A percentile compares a stretch with the other conserved stretches of the same genome.
Evolutionary conservation across 2,797 vertebrate genomes (phyloP).

Genomic region (Poliocrania exsul): DNA sequence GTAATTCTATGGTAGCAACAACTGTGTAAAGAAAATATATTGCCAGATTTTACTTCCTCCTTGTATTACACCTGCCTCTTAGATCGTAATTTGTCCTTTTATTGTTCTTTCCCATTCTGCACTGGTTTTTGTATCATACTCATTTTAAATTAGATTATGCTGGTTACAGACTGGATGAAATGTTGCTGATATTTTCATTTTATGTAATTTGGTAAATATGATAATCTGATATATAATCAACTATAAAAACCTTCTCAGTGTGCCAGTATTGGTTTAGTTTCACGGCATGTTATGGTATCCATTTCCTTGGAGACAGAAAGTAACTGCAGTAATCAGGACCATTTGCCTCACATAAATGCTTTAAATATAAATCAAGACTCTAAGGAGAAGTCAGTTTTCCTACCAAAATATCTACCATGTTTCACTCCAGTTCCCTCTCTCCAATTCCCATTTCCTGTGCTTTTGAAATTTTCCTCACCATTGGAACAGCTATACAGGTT

Average conservation of each 20-base stretch:
- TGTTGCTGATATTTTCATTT: neutral
- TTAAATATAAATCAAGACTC: neutral
- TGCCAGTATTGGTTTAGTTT: neutral
- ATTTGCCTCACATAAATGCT: neutral
- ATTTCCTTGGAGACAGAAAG: neutral
- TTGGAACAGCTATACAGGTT: neutral
- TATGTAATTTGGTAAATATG: neutral
- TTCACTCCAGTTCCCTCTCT: neutral
- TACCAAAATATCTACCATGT: neutral
- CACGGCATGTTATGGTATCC: neutral
- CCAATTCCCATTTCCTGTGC: neutral
- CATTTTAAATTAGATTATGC: slow-evolving; percentile 9
- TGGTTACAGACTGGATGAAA: slow-evolving; percentile 8
- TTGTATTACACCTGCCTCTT: neutral
- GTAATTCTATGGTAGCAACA: neutral
- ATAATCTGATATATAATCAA: neutral
- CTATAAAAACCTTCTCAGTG: neutral
- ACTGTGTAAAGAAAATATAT: neutral
- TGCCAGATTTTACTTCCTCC: neutral
- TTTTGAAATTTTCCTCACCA: neutral
- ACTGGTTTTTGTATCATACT: neutral
- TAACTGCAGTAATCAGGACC: neutral
- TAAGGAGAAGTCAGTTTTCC: neutral
- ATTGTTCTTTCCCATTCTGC: neutral
- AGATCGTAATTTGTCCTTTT: neutral